phyloP scores from a whole-genome alignment of 2,888 invertebrate genomes.

The Sphinx pinastri region DNA sequence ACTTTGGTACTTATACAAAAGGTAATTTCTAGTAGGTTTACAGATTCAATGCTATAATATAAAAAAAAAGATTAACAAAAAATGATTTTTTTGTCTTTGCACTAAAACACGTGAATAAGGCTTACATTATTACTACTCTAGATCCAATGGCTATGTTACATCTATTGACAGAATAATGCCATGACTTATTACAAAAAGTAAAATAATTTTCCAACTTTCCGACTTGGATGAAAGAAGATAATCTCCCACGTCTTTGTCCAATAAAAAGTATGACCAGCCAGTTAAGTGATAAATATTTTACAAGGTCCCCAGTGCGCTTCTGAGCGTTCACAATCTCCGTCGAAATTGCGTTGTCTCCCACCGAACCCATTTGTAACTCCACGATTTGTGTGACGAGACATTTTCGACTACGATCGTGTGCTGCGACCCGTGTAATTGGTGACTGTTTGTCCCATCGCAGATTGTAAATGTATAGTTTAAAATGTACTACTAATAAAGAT shows the following conservation, averaged over 20 bases:
- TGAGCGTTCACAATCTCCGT: conserved; percentile 45
- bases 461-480: not conserved
- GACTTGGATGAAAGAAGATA: not conserved
- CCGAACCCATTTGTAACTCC: conserved; percentile 43
- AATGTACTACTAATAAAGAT: not conserved
- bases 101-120: no score
- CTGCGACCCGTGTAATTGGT: conserved; percentile 31
- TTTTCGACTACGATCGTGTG: conserved; percentile 31
- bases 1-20: no score
- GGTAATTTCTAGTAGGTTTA: no score
- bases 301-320: conserved; percentile 37
- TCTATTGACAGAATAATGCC: no score
- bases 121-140: no score
- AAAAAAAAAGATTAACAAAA: no score
- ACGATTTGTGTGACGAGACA: conserved; percentile 24
- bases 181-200: no score
- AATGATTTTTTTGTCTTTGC: no score
- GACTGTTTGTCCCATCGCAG: conserved; percentile 23
- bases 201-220: no score
- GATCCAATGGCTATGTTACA: no score
- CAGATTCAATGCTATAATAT: no score
- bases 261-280: not conserved
- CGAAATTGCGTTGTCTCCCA: conserved; percentile 44
- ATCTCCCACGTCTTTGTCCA: not conserved
- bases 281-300: conserved; percentile 48